Evolutionary conservation across 2,888 invertebrate genomes (phyloP), one percentile per base, ranked within the genome.

Genomic region (Serripes groenlandicus): DNA sequence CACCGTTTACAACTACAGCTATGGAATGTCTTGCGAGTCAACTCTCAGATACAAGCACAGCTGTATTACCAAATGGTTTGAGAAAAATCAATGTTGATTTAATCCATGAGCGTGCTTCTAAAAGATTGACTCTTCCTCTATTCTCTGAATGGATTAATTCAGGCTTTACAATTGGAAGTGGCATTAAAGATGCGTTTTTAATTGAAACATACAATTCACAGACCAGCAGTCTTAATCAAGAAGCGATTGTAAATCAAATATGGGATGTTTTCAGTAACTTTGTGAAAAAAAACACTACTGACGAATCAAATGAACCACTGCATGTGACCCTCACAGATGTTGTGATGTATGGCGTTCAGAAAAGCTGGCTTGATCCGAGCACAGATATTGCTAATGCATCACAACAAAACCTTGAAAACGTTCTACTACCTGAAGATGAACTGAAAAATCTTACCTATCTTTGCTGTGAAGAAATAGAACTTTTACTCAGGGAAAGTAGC

Each of bases 121-220:
- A 54, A 54, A 7, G n/a, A 23, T n/a, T 54, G 54, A n/a, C 54
- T 54, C 4, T 54, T 54, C 7, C 18, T 5, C 54, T 54, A n/a
- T 54, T 54, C 23, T 54, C 54, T 54, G 54, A 54, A 54, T 54
- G n/a, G 54, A n/a, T 54, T 4, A 23, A 54, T 54, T 54, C 54
- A 11, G 54, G n/a, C 18, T 54, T 7, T 21, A 11, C 54, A 54
- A 11, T 54, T 54, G n/a, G n/a, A 54, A 54, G 54, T 21, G 5
- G n/a, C 18, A 21, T 54, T 11, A 54, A 54, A 11, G 54, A 54
- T 21, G 18, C 54, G n/a, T 54, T 54, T 54, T n/a, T 5, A n/a
- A 54, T 54, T 54, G 54, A 21, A 54, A 21, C n/a, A 54, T 11
- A n/a, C 23, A 11, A 18, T 42, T 9, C 7, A 11, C 7, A 42